These are phyloP conservation scores for Laspeyria flexula DNA, from an alignment of 2,888 invertebrate genomes.

Conservation along the genomic window DNA sequence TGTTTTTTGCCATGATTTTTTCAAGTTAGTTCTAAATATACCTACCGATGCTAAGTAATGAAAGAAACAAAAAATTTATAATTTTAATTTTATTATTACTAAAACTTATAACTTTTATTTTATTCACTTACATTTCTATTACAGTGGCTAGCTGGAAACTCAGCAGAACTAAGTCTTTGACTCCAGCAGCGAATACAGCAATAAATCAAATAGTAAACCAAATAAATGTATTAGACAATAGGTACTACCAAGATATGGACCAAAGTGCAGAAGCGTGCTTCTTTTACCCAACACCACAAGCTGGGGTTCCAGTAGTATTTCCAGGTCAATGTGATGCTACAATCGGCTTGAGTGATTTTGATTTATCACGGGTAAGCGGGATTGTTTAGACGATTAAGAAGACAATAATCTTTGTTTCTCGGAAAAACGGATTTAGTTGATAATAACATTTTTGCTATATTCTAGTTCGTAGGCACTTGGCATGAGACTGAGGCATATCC, in stretches of 20 bases:
- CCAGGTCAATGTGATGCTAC: slow-evolving; percentile 66
- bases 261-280: slow-evolving; percentile 65
- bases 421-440: too few relatives aligned
- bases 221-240: slow-evolving; percentile 52
- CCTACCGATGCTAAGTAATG: too few relatives aligned
- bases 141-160: slow-evolving; percentile 61
- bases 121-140: too few relatives aligned
- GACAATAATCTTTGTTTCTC: too few relatives aligned
- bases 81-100: too few relatives aligned
- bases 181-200: slow-evolving; percentile 20
- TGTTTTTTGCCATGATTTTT: too few relatives aligned
- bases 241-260: slow-evolving; percentile 54
- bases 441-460: too few relatives aligned
- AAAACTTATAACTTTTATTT: too few relatives aligned
- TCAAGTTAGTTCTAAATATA: too few relatives aligned
- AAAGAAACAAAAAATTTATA: too few relatives aligned
- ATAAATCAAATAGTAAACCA: slow-evolving; percentile 54
- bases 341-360: slow-evolving; percentile 55
- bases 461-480: slow-evolving; percentile 62
- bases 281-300: slow-evolving; percentile 62
- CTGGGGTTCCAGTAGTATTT: slow-evolving; percentile 60
- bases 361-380: slow-evolving; percentile 51
- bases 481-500: slow-evolving; percentile 64
- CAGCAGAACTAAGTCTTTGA: slow-evolving; percentile 57
- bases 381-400: too few relatives aligned